Conservation (phyloP, 2,113 vertebrate genomes). For the Pelmatolapia mariae region DNA sequence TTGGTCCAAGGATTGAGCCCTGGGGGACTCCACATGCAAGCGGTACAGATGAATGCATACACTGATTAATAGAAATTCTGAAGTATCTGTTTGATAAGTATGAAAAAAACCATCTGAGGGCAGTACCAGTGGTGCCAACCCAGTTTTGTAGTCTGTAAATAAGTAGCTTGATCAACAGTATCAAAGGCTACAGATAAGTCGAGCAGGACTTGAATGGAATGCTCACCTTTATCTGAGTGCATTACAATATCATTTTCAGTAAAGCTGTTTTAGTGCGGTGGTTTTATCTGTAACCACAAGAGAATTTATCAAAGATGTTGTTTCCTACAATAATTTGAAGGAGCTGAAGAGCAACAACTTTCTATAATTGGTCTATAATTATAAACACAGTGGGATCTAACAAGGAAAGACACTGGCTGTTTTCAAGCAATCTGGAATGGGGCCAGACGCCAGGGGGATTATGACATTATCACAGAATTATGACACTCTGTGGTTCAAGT, state of each 20-base stretch:
- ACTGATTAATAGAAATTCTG: neutral
- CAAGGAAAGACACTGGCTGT: neutral
- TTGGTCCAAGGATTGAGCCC: neutral
- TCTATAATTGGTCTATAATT: neutral
- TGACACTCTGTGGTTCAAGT: neutral
- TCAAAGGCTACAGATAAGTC: neutral
- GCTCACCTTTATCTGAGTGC: neutral
- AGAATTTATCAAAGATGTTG: neutral
- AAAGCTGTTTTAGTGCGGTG: neutral
- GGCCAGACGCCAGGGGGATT: accelerated
- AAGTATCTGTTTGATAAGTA: neutral
- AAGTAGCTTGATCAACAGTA: neutral
- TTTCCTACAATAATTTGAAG: neutral
- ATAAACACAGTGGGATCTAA: neutral
- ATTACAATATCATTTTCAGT: neutral
- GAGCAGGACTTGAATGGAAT: neutral
- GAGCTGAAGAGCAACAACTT: neutral
- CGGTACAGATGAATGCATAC: neutral
- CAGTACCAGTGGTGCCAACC: neutral
- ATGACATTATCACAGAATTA: neutral
- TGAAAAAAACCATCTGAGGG: neutral
- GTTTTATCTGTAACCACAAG: neutral
- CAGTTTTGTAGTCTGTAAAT: neutral
- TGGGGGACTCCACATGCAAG: neutral
- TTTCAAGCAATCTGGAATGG: neutral